Evolutionary conservation across 2,888 invertebrate genomes (phyloP), one percentile per base, ranked within the genome.

Genomic region (Acleris holmiana): DNA sequence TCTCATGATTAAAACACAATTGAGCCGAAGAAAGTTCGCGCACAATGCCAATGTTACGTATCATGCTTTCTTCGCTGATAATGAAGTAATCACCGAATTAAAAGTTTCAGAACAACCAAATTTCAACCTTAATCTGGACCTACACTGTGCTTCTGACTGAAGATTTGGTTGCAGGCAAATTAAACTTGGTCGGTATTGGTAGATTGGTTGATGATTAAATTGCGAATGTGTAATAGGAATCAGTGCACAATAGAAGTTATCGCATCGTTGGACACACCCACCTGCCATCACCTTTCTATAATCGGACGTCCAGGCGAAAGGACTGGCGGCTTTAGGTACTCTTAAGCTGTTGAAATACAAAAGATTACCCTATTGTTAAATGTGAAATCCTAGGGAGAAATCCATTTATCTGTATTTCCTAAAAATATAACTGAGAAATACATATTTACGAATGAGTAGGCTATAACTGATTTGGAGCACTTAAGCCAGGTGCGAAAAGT

Each of bases 31-130:
- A 89, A 89, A 89, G 89, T 87, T 73, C 73, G 72, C 76, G 76
- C 71, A 86, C 85, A 81, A 83, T 78, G 79, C 75, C 73, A 74
- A 85, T 76, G 76, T 86, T 85, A 86, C 86, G 83, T 83, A 77
- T 76, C 79, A 77, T 73, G 75, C 78, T 80, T 80, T 82, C 78
- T 67, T 73, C 69, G 61, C 66, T 61, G 67, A 73, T 73, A 75
- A 75, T 73, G 67, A 65, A 67, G 57, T 60, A 59, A 64, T 59
- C 53, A 51, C 44, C 51, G 23, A 58, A 41, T 6, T 44, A 19
- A 44, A n/a, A 41, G 13, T 41, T 29, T 35, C 13, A 35, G 4
- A 29, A 29, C 40, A 41, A 41, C 23, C 19, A 3, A 53, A 25
- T 19, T 58, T 10, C 13, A 25, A 41, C 63, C 23, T 19, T 48